phyloP scores from a whole-genome alignment of 2,113 vertebrate species.

The Seriola aureovittata region DNA sequence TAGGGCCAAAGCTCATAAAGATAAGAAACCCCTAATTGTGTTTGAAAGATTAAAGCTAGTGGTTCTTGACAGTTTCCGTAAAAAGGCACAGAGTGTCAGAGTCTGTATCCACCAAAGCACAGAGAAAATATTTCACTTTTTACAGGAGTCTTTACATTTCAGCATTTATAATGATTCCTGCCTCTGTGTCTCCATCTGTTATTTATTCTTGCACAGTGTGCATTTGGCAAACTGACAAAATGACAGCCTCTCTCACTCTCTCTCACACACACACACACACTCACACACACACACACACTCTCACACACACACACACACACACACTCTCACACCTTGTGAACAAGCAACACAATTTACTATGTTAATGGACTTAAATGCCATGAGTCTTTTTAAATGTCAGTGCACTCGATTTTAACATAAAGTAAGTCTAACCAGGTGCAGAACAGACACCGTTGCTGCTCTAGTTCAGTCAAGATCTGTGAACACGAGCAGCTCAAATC shows the following conservation, averaged over 20 bases:
- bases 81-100: not conserved
- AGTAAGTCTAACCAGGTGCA: constrained; percentile 43
- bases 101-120: not conserved
- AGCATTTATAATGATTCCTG: not conserved
- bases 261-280: not conserved
- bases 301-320: constrained; percentile 15
- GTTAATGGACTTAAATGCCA: constrained; percentile 74
- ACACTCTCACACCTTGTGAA: constrained; percentile 24
- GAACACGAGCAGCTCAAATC: not conserved
- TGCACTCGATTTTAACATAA: constrained; percentile 47
- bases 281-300: constrained; percentile 20
- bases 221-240: constrained; percentile 40
- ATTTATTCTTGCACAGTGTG: constrained; percentile 34
- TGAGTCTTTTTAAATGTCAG: constrained; percentile 69
- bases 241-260: not conserved
- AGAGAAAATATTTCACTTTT: not conserved
- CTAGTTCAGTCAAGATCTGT: not conserved
- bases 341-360: constrained; percentile 55
- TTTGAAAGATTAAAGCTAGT: constrained; percentile 20
- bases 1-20: not conserved
- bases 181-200: constrained; percentile 5
- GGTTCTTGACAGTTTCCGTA: constrained; percentile 14
- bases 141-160: not conserved
- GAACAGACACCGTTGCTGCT: constrained; percentile 23
- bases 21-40: constrained; percentile 9